phyloP scores from a whole-genome alignment of 2,113 vertebrate genomes.

The Struthio camelus region DNA sequence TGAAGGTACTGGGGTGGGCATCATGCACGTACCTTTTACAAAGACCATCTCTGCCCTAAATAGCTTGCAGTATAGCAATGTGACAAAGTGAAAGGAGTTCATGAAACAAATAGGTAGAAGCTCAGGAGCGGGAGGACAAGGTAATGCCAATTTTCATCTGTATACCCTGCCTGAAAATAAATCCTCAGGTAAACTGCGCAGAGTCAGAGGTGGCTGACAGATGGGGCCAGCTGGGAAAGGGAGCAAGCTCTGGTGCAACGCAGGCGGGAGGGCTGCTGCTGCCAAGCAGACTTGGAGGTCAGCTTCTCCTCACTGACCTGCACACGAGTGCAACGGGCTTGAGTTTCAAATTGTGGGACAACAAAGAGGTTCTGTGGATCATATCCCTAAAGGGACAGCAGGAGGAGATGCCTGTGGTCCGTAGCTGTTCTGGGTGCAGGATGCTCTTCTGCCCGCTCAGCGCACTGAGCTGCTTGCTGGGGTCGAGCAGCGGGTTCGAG shows the following conservation, averaged over 20 bases:
- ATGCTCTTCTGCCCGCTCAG: too few relatives aligned
- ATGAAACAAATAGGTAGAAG: not conserved
- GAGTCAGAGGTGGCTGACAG: not conserved
- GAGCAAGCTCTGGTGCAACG: not conserved
- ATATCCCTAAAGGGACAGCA: not conserved
- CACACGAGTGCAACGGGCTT: rapidly evolving
- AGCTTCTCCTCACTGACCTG: not conserved
- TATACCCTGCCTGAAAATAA: not conserved
- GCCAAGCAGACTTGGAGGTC: too few relatives aligned
- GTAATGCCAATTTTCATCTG: not conserved
- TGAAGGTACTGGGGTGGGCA: not conserved
- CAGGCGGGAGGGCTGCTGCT: not conserved
- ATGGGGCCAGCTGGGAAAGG: not conserved
- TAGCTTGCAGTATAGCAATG: not conserved
- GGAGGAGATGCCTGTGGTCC: not conserved
- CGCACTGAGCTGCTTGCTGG: too few relatives aligned
- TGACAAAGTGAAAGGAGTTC: not conserved
- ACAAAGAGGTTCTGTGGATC: not conserved
- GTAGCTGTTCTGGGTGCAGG: not conserved
- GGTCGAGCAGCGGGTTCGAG: not conserved
- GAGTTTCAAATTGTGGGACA: not conserved
- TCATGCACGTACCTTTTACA: not conserved
- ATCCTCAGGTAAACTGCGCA: not conserved
- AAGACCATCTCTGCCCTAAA: not conserved
- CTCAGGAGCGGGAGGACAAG: not conserved